A percentile compares a stretch with the other conserved stretches of the same genome.
Conservation (phyloP, 2,113 vertebrate genomes). For the Chamaetylas fuelleborni region DNA sequence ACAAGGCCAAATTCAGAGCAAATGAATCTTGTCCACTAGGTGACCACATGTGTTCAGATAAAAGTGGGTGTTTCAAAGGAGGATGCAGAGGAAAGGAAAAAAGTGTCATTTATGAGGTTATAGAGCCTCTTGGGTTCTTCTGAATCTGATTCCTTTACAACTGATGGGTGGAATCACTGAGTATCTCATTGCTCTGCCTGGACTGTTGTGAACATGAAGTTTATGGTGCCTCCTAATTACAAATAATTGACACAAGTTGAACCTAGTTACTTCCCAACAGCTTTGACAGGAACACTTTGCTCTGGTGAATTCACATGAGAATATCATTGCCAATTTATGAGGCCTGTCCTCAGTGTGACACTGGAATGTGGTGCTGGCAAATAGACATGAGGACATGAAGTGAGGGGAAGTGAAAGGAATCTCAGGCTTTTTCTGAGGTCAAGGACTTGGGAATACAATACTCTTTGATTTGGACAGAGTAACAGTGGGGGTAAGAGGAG, state of each 20-base stretch:
- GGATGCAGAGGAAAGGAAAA: background rate
- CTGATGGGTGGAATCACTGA: background rate
- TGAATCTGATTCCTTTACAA: background rate
- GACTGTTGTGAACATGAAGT: background rate
- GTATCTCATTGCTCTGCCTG: background rate
- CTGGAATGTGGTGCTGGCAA: conserved; percentile 34
- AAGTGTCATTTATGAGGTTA: background rate
- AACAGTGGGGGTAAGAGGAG: background rate
- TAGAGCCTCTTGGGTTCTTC: background rate
- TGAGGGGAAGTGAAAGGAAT: conserved; percentile 22
- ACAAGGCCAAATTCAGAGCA: background rate
- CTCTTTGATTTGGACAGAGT: conserved; percentile 8
- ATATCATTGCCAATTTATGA: conserved; percentile 29
- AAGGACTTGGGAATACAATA: conserved; percentile 27
- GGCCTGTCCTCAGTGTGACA: background rate
- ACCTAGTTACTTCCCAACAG: background rate
- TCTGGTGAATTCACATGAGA: background rate
- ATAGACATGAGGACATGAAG: background rate
- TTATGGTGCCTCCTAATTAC: background rate
- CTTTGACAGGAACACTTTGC: background rate
- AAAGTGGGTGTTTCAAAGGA: background rate
- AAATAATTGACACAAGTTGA: background rate
- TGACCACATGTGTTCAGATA: background rate
- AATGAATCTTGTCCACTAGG: background rate
- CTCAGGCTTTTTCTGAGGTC: conserved; percentile 8